Evolutionary conservation across 2,888 invertebrate genomes (phyloP).

Genomic region (Ochropleura leucogaster): DNA sequence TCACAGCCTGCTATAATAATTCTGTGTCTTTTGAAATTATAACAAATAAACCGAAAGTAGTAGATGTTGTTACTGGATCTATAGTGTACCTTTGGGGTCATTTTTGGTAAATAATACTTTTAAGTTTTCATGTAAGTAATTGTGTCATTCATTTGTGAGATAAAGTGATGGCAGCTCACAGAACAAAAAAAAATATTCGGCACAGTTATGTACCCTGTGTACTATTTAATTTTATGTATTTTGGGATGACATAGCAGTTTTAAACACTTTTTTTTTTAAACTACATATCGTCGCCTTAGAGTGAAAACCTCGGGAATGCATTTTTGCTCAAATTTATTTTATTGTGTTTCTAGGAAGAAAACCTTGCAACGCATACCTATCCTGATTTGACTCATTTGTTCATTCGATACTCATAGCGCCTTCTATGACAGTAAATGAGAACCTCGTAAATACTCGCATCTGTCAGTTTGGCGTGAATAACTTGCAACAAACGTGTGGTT

Average conservation of each 20-base stretch:
- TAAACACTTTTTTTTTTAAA: not conserved
- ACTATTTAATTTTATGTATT: not conserved
- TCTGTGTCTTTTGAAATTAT: slow-evolving; percentile 16
- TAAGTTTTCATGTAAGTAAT: not conserved
- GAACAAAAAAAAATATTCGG: not conserved
- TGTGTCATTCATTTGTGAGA: no score
- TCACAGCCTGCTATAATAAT: slow-evolving; percentile 52
- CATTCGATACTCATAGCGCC: no score
- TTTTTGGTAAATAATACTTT: slow-evolving; percentile 49
- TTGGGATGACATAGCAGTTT: not conserved
- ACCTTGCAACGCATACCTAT: no score
- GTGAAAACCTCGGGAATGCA: no score
- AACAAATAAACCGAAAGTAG: slow-evolving; percentile 39
- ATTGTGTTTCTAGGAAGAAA: no score
- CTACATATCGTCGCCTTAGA: no score
- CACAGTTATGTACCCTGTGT: not conserved
- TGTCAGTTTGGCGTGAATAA: no score
- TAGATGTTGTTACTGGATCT: slow-evolving; percentile 52
- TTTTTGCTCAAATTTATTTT: no score
- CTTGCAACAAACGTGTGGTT: no score
- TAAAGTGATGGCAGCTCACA: not conserved
- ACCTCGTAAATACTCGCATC: no score
- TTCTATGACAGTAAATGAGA: no score
- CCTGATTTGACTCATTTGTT: no score
- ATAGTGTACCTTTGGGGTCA: slow-evolving; percentile 60